Evolutionary conservation across 2,888 invertebrate species (phyloP).

Genomic region (Drosophila putrida): DNA sequence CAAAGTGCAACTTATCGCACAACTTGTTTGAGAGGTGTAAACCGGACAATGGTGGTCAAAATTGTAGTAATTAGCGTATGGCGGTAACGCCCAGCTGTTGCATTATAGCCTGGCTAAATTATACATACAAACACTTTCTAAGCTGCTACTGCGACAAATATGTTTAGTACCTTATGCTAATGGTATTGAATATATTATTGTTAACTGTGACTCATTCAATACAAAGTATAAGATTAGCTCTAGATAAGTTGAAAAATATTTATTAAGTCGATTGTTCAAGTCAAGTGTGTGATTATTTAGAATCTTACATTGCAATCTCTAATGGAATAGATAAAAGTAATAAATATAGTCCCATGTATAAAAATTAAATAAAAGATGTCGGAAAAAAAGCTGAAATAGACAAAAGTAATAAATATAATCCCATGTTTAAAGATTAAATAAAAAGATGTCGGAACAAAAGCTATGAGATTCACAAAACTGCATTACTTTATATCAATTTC

Average conservation of each 20-base stretch:
- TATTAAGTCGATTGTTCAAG: neutral
- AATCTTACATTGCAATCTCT: neutral
- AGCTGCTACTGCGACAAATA: conserved; percentile 1
- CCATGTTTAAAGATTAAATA: too few species aligned
- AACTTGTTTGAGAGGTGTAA: conserved; percentile 17
- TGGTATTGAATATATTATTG: conserved; percentile 23
- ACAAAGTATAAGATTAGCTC: neutral
- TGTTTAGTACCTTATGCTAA: neutral
- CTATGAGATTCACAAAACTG: too few species aligned
- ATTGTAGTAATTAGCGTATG: conserved; percentile 63
- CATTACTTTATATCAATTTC: too few species aligned
- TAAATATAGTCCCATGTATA: too few species aligned
- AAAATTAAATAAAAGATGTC: too few species aligned
- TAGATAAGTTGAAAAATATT: conserved; percentile 6
- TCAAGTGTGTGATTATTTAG: neutral
- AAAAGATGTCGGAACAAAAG: too few species aligned
- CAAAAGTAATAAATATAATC: too few species aligned
- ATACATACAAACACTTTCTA: conserved; percentile 27
- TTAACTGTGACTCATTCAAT: conserved; percentile 1
- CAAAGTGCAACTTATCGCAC: conserved; percentile 43
- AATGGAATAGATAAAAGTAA: neutral
- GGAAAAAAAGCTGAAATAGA: too few species aligned
- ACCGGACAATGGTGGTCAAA: conserved; percentile 38
- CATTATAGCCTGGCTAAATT: conserved; percentile 16
- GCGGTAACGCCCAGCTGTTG: conserved; percentile 13